Percentiles rank a stretch among this genome's conserved stretches.
Conservation (phyloP, 2,113 vertebrate genomes). For the rat (Rattus norvegicus) region DNA sequence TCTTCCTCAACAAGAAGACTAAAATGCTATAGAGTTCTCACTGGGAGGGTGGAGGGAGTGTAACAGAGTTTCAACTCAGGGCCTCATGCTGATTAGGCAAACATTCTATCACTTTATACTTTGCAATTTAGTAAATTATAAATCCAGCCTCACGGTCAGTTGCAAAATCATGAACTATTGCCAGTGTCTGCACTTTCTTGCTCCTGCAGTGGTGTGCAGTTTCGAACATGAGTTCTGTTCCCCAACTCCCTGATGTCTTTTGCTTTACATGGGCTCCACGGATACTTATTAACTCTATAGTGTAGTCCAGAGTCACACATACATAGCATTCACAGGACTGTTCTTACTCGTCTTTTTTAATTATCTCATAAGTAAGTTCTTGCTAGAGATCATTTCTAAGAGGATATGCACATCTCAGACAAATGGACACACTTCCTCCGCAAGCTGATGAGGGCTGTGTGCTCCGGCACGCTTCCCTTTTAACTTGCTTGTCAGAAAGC, state of each 20-base stretch:
- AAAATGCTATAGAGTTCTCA: no score
- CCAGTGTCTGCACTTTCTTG: background rate
- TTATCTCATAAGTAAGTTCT: background rate
- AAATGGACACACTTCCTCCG: background rate
- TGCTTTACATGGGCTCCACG: background rate
- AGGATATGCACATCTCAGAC: background rate
- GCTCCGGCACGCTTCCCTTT: background rate
- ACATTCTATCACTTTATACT: no score
- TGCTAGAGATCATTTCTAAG: slow-evolving; percentile 6
- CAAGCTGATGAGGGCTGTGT: background rate
- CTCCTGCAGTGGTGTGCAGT: background rate
- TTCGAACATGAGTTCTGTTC: background rate
- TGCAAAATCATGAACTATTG: background rate
- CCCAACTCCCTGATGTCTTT: accelerated
- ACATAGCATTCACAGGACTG: background rate
- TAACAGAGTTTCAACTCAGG: background rate
- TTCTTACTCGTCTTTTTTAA: background rate
- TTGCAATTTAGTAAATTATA: background rate
- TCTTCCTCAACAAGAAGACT: background rate
- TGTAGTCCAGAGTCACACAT: background rate
- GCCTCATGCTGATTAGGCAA: background rate
- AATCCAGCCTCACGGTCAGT: background rate
- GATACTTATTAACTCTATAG: background rate
- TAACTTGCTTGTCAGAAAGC: background rate
- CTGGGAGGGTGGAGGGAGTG: background rate